Evolutionary conservation across 2,888 invertebrate species (phyloP).

Genomic region (Hypercompe scribonia): DNA sequence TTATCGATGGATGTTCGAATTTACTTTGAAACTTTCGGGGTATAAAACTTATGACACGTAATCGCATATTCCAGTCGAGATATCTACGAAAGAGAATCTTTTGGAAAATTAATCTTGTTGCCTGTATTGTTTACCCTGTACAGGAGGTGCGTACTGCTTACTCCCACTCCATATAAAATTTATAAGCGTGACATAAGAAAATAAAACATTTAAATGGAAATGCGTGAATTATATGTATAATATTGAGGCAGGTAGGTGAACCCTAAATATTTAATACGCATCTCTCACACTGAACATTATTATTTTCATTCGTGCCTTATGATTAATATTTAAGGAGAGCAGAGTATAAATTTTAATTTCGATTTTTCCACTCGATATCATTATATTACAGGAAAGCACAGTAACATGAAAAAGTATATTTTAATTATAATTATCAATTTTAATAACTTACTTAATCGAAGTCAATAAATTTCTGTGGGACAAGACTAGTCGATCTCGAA

Average conservation of each 20-base stretch:
- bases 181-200: slow-evolving; percentile 26
- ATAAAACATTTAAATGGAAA: slow-evolving; percentile 22
- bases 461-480: not conserved
- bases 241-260: slow-evolving; percentile 14
- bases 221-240: slow-evolving; percentile 17
- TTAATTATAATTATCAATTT: not conserved
- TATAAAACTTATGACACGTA: slow-evolving; percentile 87
- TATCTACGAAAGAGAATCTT: slow-evolving; percentile 65
- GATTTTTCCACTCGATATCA: not conserved
- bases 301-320: slow-evolving; percentile 8
- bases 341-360: slow-evolving; percentile 1
- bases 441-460: not conserved
- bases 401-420: not conserved
- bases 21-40: slow-evolving; percentile 85
- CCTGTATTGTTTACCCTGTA: slow-evolving; percentile 61
- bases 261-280: slow-evolving; percentile 18
- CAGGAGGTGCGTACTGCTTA: slow-evolving; percentile 49
- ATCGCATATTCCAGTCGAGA: slow-evolving; percentile 82
- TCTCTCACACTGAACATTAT: slow-evolving; percentile 9
- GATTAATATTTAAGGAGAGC: slow-evolving; percentile 10
- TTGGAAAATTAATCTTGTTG: slow-evolving; percentile 68
- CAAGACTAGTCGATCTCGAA: slow-evolving; percentile 2
- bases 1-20: slow-evolving; percentile 86
- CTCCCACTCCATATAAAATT: slow-evolving; percentile 46
- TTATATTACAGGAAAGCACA: not conserved